Conservation (phyloP, 2,888 invertebrate genomes). For the Cheiracanthium punctorium region DNA sequence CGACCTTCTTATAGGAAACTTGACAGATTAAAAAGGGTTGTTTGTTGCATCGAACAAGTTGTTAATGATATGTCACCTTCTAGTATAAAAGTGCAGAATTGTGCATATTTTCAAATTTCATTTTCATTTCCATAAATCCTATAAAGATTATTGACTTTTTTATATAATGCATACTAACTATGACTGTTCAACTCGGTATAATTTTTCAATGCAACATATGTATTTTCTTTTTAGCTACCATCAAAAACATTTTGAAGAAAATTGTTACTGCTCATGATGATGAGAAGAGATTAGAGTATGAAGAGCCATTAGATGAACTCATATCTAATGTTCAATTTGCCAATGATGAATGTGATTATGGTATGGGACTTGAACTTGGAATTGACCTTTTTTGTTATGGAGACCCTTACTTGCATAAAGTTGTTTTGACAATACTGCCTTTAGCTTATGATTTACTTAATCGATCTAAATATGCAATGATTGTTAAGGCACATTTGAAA, state of each 20-base stretch:
- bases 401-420: constrained; percentile 82
- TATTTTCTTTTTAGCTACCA: constrained; percentile 78
- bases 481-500: constrained; percentile 85
- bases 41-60: no score
- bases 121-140: no score
- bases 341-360: constrained; percentile 95
- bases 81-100: no score
- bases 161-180: no score
- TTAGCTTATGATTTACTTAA: constrained; percentile 86
- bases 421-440: constrained; percentile 81
- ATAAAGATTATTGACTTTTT: no score
- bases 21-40: no score
- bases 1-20: no score
- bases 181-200: no score
- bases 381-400: constrained; percentile 89
- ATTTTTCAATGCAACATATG: no score
- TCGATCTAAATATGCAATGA: constrained; percentile 84
- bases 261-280: constrained; percentile 79
- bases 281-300: constrained; percentile 80
- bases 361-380: constrained; percentile 92
- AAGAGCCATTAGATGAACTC: constrained; percentile 86
- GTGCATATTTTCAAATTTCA: no score
- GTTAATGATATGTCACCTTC: no score
- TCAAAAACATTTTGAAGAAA: constrained; percentile 83
- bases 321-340: constrained; percentile 91